phyloP scores from a whole-genome alignment of 2,888 invertebrate genomes.

The Eupsilia transversa region DNA sequence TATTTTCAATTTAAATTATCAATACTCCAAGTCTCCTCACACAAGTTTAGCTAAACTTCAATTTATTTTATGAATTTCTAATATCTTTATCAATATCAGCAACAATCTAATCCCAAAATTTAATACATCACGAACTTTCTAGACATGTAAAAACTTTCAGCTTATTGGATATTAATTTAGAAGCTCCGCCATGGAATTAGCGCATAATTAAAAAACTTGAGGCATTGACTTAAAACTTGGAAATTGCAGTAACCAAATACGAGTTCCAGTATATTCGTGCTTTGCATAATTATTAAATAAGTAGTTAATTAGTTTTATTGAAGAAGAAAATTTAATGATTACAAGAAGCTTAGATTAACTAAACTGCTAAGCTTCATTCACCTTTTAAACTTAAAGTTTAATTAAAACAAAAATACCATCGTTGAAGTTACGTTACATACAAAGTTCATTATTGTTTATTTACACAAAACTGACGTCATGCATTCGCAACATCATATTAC shows the following conservation, averaged over 20 bases:
- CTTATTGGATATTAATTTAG: constrained; percentile 66
- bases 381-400: not conserved
- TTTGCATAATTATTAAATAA: constrained; percentile 9
- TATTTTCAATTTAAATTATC: not conserved
- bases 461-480: too few species aligned
- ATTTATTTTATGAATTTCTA: constrained; percentile 31
- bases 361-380: not conserved
- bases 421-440: not conserved
- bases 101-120: constrained; percentile 45
- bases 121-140: constrained; percentile 65
- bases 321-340: constrained; percentile 30
- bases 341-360: constrained; percentile 5
- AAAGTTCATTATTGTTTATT: not conserved
- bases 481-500: not conserved
- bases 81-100: constrained; percentile 29
- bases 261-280: constrained; percentile 15
- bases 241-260: constrained; percentile 56
- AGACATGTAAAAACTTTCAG: constrained; percentile 68
- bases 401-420: not conserved
- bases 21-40: not conserved
- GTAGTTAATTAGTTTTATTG: constrained; percentile 40
- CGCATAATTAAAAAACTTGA: constrained; percentile 71
- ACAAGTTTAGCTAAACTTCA: constrained; percentile 15
- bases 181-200: constrained; percentile 54
- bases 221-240: constrained; percentile 52